Evolutionary conservation across 2,888 invertebrate species (phyloP).

Genomic region (Andrena hattorfiana): DNA sequence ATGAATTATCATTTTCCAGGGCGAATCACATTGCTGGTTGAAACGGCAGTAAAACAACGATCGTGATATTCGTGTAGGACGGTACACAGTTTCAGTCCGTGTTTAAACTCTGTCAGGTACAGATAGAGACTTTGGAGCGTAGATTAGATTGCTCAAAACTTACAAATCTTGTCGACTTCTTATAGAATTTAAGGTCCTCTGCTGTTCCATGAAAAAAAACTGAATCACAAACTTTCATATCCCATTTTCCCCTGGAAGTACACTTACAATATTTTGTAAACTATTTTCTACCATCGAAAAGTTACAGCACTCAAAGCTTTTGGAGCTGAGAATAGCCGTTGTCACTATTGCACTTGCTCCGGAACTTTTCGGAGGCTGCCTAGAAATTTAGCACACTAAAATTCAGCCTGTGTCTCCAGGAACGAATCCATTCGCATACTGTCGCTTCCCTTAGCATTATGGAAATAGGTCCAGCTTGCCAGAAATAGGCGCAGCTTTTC

Average conservation of each 20-base stretch:
- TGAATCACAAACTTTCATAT: too few relatives aligned
- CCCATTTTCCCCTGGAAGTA: too few relatives aligned
- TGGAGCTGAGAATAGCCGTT: background rate
- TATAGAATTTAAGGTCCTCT: too few relatives aligned
- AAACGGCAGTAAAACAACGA: conserved; percentile 10
- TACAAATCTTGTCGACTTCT: too few relatives aligned
- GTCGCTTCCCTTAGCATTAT: conserved; percentile 31
- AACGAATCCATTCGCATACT: conserved; percentile 16
- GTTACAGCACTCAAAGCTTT: background rate
- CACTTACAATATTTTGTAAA: too few relatives aligned
- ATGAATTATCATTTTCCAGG: conserved; percentile 18
- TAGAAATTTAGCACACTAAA: conserved; percentile 5
- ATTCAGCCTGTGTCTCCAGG: conserved; percentile 20
- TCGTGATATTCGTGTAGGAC: background rate
- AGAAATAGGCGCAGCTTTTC: conserved; percentile 37
- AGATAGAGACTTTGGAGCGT: too few relatives aligned
- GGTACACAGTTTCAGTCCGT: background rate
- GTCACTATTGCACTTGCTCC: background rate
- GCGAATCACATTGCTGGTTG: background rate
- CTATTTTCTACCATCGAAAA: too few relatives aligned
- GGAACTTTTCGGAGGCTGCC: background rate
- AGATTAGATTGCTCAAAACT: too few relatives aligned
- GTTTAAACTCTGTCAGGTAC: background rate
- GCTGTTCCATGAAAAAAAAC: too few relatives aligned
- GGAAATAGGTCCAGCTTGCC: conserved; percentile 48